Evolutionary conservation across 2,113 vertebrate genomes (phyloP), one percentile per base, ranked within the genome.

Genomic region (Psittacara wagleri): DNA sequence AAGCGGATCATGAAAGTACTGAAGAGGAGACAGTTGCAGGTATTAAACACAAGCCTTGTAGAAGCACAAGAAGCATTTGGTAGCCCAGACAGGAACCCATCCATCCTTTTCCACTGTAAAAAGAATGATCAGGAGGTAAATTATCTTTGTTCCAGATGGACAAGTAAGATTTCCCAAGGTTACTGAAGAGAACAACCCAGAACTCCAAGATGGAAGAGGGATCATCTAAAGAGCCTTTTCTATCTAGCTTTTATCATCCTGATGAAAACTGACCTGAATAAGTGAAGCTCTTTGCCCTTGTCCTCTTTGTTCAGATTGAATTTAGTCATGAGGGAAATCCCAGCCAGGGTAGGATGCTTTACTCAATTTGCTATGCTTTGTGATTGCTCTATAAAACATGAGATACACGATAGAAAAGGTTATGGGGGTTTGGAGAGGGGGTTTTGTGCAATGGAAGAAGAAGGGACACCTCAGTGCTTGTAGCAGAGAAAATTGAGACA

Each of bases 241-340:
- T 61, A 66, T 75, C 77, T 76, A 86, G 88, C 73, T 94, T 91
- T 92, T 22, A 96, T 69, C 76, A 91, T 84, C 75, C 86, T 69
- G 67, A 75, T 93, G 91, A 96, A 86, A 96, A 97, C 95, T 76
- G 95, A 95, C 94, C 95, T 92, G 88, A 90, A 94, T 95, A 94
- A 94, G 76, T 90, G 92, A 91, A 92, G 94, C 93, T 97, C 83
- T 95, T 95, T 96, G 96, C 95, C 95, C 95, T 97, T 94, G 95
- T 93, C 95, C 95, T 94, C 90, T 91, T 92, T 95, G 86, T 79
- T 97, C 90, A 76, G 78, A 84, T 33, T 69, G 86, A 87, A 92
- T 94, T 88, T 52, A 94, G 83, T 93, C 94, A 88, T 55, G 63
- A 92, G 94, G 94, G 95, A 95, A 92, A 92, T 91, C 83, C 86